These are phyloP conservation scores for Cyclopterus lumpus DNA, from an alignment of 2,797 vertebrate species.

Conservation along the genomic window DNA sequence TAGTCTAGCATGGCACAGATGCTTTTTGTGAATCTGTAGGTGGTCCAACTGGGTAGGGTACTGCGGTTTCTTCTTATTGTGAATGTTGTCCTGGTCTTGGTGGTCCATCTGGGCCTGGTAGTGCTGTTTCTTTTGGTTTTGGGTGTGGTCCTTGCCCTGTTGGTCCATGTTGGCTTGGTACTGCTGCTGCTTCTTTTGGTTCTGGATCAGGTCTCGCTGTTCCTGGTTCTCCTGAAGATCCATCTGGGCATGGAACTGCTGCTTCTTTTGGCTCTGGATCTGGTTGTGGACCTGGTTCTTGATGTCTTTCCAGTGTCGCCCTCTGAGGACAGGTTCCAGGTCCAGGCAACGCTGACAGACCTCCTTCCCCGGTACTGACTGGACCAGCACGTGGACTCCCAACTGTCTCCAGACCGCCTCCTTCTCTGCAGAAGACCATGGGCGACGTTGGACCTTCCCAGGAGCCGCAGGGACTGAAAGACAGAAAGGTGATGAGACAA, in stretches of 20 bases:
- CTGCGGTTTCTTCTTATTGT: conserved; percentile 36
- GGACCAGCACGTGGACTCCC: conserved; percentile 60
- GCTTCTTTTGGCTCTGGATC: conserved; percentile 74
- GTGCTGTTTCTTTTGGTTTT: conserved; percentile 40
- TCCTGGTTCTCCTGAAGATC: conserved; percentile 58
- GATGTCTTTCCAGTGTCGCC: conserved; percentile 73
- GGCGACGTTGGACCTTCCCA: conserved; percentile 53
- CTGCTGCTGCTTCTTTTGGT: conserved; percentile 33
- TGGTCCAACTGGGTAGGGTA: conserved; percentile 37
- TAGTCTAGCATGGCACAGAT: conserved; percentile 7
- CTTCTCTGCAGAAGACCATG: conserved; percentile 68
- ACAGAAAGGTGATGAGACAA: background rate
- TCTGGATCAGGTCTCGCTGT: conserved; percentile 39
- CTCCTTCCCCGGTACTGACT: conserved; percentile 70
- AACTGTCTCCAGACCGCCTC: conserved; percentile 73
- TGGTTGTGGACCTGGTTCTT: conserved; percentile 76
- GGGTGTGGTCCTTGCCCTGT: conserved; percentile 12
- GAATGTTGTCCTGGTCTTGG: conserved; percentile 31
- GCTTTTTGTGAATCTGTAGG: conserved; percentile 39
- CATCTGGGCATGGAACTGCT: conserved; percentile 69
- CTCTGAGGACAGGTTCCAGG: conserved; percentile 65
- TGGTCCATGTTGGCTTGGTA: conserved; percentile 18
- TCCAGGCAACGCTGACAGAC: conserved; percentile 72
- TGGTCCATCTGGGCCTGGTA: conserved; percentile 21
- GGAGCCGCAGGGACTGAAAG: conserved; percentile 31